Conservation (phyloP, 2,797 vertebrate species). For the Schizothorax lantsangensis region DNA sequence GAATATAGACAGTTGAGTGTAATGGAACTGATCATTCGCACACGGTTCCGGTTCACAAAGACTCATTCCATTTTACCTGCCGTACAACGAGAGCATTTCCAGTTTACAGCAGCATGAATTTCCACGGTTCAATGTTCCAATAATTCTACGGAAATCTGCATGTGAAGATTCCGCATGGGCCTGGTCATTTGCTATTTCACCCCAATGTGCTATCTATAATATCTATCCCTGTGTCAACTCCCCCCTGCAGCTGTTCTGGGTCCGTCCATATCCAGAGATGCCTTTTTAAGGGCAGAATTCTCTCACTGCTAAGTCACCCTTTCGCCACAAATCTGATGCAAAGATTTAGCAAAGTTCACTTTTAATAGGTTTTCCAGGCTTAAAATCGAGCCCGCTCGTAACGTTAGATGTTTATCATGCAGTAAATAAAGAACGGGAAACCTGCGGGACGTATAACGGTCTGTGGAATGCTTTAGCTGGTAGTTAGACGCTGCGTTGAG, state of each 20-base stretch:
- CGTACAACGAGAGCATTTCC: background rate
- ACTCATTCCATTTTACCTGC: background rate
- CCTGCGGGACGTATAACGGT: slow-evolving; percentile 55
- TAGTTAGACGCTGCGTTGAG: slow-evolving; percentile 51
- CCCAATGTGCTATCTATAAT: slow-evolving; percentile 54
- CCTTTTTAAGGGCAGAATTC: slow-evolving; percentile 84
- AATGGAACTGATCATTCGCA: background rate
- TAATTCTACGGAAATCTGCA: background rate
- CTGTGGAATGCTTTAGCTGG: slow-evolving; percentile 55
- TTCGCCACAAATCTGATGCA: slow-evolving; percentile 67
- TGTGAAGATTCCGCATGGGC: slow-evolving; percentile 1
- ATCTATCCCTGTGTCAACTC: slow-evolving; percentile 21
- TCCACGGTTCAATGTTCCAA: background rate
- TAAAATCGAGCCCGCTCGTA: slow-evolving; percentile 65
- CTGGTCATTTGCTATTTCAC: slow-evolving; percentile 61
- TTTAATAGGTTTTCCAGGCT: slow-evolving; percentile 66
- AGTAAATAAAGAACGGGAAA: slow-evolving; percentile 69
- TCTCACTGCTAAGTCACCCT: slow-evolving; percentile 74
- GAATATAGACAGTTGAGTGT: background rate
- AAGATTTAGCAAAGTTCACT: slow-evolving; percentile 76
- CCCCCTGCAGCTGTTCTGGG: slow-evolving; percentile 73
- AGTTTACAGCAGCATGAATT: background rate
- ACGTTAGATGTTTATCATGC: slow-evolving; percentile 76
- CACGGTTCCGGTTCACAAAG: background rate
- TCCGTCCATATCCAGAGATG: slow-evolving; percentile 78